These are phyloP conservation scores for Trissolcus japonicus DNA, from an alignment of 2,888 invertebrate genomes.

Conservation along the genomic window DNA sequence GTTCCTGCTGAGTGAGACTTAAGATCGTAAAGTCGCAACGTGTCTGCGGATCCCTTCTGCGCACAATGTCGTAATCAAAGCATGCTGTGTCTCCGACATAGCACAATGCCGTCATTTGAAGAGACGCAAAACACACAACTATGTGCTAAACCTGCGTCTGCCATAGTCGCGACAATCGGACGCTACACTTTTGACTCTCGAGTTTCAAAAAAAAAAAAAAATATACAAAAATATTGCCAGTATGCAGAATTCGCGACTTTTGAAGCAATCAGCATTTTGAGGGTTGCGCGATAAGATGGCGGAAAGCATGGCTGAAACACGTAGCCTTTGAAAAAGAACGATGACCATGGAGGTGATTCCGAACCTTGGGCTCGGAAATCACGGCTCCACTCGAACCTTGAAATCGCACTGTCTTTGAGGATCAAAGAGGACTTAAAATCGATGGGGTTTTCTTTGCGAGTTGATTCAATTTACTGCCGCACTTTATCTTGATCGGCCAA, in stretches of 20 bases:
- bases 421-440: slow-evolving; percentile 65
- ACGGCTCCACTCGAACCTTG: slow-evolving; percentile 56
- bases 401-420: slow-evolving; percentile 59
- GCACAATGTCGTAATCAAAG: slow-evolving; percentile 75
- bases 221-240: neutral
- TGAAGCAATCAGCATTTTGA: slow-evolving; percentile 39
- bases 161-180: slow-evolving; percentile 46
- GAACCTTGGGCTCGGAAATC: slow-evolving; percentile 58
- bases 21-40: slow-evolving; percentile 65
- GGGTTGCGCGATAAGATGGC: slow-evolving; percentile 22
- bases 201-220: slow-evolving; percentile 4
- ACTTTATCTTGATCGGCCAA: slow-evolving; percentile 62
- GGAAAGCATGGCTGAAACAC: slow-evolving; percentile 37
- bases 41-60: slow-evolving; percentile 62
- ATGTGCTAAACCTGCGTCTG: slow-evolving; percentile 51
- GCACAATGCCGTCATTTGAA: slow-evolving; percentile 71
- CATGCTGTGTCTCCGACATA: slow-evolving; percentile 60
- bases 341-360: slow-evolving; percentile 55
- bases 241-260: slow-evolving; percentile 19
- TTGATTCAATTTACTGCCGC: slow-evolving; percentile 66
- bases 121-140: slow-evolving; percentile 59
- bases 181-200: slow-evolving; percentile 3
- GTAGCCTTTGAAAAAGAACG: slow-evolving; percentile 57
- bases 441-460: slow-evolving; percentile 61
- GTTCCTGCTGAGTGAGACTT: slow-evolving; percentile 62